Conservation (phyloP, 2,113 vertebrate genomes). For the Caracal caracal region DNA sequence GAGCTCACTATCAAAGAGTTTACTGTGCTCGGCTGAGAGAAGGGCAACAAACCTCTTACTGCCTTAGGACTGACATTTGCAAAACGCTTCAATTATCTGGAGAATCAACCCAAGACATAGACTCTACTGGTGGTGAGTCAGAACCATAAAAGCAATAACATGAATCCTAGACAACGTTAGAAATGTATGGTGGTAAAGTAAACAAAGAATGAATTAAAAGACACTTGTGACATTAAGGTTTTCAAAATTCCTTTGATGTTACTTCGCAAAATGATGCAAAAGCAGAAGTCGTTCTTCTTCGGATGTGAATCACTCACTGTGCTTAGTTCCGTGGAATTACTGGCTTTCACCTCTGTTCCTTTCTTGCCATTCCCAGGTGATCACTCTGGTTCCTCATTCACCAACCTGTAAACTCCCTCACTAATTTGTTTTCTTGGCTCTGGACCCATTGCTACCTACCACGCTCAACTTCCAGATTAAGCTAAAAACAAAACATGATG, state of each 20-base stretch:
- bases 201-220: neutral
- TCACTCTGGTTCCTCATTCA: neutral
- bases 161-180: neutral
- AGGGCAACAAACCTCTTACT: neutral
- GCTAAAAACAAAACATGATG: neutral
- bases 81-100: neutral
- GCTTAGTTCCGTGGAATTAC: neutral
- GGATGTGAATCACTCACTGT: neutral
- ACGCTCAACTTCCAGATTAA: neutral
- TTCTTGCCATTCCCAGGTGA: neutral
- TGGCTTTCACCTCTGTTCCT: neutral
- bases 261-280: neutral
- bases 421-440: neutral
- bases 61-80: neutral
- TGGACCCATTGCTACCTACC: neutral
- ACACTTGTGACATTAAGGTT: neutral
- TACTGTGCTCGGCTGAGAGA: neutral
- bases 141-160: neutral
- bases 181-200: neutral
- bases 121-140: neutral
- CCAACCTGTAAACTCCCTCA: neutral
- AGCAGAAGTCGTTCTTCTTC: neutral
- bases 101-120: neutral
- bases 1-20: neutral
- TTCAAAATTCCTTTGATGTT: neutral